A percentile compares a stretch with the other conserved stretches of the same genome.
These are phyloP conservation scores for Acronicta psi DNA, from an alignment of 2,888 invertebrate species.

Conservation along the genomic window DNA sequence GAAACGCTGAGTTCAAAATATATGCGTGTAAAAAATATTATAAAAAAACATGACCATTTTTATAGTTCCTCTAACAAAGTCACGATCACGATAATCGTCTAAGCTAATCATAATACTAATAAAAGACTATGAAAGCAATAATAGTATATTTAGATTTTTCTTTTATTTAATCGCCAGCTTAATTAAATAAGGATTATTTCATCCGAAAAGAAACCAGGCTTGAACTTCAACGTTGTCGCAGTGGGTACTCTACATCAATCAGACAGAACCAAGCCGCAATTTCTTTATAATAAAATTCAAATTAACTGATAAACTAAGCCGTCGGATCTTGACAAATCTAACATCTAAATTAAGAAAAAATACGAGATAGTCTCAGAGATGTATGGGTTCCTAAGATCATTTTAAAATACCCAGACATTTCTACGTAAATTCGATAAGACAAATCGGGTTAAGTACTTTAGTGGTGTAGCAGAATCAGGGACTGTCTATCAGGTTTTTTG, in stretches of 20 bases:
- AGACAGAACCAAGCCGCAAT: conserved; percentile 31
- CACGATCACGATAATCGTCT: too few relatives aligned
- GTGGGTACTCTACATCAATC: conserved; percentile 32
- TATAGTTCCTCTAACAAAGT: too few relatives aligned
- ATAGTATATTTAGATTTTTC: too few relatives aligned
- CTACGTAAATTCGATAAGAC: conserved; percentile 22
- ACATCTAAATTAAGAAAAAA: conserved; percentile 37
- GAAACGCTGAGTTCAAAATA: too few relatives aligned
- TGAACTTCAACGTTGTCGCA: conserved; percentile 29
- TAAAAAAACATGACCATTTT: too few relatives aligned
- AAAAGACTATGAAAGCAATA: too few relatives aligned
- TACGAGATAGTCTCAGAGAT: conserved; percentile 13
- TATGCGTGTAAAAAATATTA: too few relatives aligned
- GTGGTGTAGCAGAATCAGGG: not conserved
- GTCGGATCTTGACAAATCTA: conserved; percentile 15
- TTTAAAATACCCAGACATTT: conserved; percentile 12
- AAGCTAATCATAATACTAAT: too few relatives aligned
- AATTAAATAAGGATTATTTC: conserved; percentile 30
- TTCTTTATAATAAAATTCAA: conserved; percentile 38
- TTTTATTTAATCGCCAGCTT: conserved; percentile 5
- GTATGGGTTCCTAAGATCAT: conserved; percentile 5
- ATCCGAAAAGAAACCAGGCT: conserved; percentile 10
- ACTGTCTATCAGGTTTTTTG: too few relatives aligned
- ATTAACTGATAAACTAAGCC: conserved; percentile 42
- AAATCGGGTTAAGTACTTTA: conserved; percentile 11